Percentiles rank a stretch among this genome's conserved stretches.
Conservation (phyloP, 1,140 invertebrate species). For the Ditylenchus dipsaci region DNA sequence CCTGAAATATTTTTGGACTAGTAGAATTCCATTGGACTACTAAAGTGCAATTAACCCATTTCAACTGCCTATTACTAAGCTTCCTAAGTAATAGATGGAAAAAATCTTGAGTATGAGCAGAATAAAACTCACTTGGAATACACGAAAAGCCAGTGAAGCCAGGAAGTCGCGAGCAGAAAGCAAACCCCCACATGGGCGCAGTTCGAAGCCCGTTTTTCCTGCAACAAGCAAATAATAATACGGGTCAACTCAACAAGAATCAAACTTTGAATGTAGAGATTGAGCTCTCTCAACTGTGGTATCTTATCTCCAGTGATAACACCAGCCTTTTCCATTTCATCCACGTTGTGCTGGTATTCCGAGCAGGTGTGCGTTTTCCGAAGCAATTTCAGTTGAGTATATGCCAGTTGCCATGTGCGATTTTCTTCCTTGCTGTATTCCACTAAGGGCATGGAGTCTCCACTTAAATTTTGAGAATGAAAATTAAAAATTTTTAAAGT, state of each 20-base stretch:
- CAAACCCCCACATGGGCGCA: conserved; percentile 93
- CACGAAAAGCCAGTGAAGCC: conserved; percentile 83
- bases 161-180: conserved; percentile 87
- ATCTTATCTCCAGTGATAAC: conserved; percentile 80
- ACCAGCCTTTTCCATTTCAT: conserved; percentile 76
- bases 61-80: too few species aligned
- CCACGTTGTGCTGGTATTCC: conserved; percentile 80
- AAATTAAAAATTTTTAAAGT: conserved; percentile 29
- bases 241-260: neutral
- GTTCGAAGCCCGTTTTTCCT: conserved; percentile 84
- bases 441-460: conserved; percentile 80
- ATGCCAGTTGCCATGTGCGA: conserved; percentile 81
- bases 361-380: conserved; percentile 86
- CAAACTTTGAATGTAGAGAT: conserved; percentile 76
- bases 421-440: conserved; percentile 83
- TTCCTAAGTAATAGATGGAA: too few species aligned
- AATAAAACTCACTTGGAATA: conserved; percentile 65
- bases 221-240: conserved; percentile 30
- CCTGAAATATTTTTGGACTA: too few species aligned
- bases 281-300: conserved; percentile 91
- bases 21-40: too few species aligned
- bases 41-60: too few species aligned
- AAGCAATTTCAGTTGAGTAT: conserved; percentile 77
- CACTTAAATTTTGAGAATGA: conserved; percentile 61
- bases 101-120: too few species aligned